Evolutionary conservation across 2,113 vertebrate genomes (phyloP), one percentile per base, ranked within the genome.

Genomic region (Onychorhynchus coronatus): DNA sequence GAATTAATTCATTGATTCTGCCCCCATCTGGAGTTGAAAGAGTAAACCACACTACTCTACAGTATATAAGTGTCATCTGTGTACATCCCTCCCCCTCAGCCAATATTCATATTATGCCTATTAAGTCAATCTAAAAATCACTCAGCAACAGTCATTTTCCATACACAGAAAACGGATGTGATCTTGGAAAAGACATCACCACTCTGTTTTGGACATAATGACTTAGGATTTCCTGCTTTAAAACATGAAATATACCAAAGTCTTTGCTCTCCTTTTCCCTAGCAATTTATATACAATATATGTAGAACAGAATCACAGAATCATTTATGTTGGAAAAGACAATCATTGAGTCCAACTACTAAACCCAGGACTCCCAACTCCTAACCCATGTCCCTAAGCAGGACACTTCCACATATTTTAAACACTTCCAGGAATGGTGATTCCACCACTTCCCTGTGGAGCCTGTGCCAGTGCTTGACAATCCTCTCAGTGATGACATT

Each of bases 81-180:
- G 21, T 35, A 49, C 23, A 56, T 2, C 4, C 3, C 39, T 35
- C 4, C 4, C 6, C 4, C n/a, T 63, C 23, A 39, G 24, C 5
- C 49, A 75, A 39, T 17, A 66, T 37, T 68, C 14, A 53, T 14
- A 41, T 12, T 39, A 42, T 27, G 7, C 31, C 25, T 71, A 71
- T 11, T 18, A 87, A 31, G 4, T 72, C 41, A 88, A 31, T 44
- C 30, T 80, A 76, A 79, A 63, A 87, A 71, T 56, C 13, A 76
- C 37, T 82, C 61, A 80, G 59, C 66, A 95, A 91, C 44, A 59
- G 33, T 18, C 15, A 25, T 37, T 87, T 88, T 95, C 56, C 44
- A 89, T 66, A 94, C 6, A 89, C 11, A 87, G 30, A 17, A 92
- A 62, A 55, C 67, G 86, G n/a, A 14, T 85, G 75, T 1, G 4